Conservation (phyloP, 2,888 invertebrate genomes). For the Limenitis camilla region DNA sequence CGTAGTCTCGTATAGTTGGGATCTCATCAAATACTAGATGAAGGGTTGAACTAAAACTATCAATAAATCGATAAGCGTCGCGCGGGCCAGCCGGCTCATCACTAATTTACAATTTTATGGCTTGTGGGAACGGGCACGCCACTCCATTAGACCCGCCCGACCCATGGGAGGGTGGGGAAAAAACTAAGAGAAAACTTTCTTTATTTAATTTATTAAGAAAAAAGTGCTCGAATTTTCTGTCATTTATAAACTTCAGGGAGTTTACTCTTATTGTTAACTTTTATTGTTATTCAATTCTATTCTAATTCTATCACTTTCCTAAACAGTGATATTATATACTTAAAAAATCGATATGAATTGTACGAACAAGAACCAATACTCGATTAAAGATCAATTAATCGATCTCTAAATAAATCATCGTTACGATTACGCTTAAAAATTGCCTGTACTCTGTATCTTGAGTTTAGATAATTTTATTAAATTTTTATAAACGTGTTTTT, state of each 20-base stretch:
- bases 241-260: neutral
- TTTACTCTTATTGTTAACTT: neutral
- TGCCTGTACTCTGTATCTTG: too few species aligned
- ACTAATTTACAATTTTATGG: conserved; percentile 75
- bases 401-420: too few species aligned
- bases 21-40: conserved; percentile 27
- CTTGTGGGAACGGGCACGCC: conserved; percentile 57
- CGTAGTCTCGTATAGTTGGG: conserved; percentile 10
- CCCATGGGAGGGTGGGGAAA: conserved; percentile 49
- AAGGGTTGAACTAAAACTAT: conserved; percentile 48
- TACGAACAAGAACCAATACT: too few species aligned
- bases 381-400: too few species aligned
- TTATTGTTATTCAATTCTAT: neutral
- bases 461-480: too few species aligned
- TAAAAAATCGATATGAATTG: too few species aligned
- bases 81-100: conserved; percentile 61
- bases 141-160: conserved; percentile 65
- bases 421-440: too few species aligned
- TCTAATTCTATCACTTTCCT: too few species aligned
- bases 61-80: conserved; percentile 70
- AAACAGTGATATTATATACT: too few species aligned
- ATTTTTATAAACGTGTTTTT: too few species aligned
- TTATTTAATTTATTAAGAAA: conserved; percentile 8
- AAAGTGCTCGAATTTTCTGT: neutral
- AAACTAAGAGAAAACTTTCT: conserved; percentile 23